Base-by-base conservation (phyloP, 2,888 invertebrate genomes). In the Phragmatobia fuliginosa region DNA sequence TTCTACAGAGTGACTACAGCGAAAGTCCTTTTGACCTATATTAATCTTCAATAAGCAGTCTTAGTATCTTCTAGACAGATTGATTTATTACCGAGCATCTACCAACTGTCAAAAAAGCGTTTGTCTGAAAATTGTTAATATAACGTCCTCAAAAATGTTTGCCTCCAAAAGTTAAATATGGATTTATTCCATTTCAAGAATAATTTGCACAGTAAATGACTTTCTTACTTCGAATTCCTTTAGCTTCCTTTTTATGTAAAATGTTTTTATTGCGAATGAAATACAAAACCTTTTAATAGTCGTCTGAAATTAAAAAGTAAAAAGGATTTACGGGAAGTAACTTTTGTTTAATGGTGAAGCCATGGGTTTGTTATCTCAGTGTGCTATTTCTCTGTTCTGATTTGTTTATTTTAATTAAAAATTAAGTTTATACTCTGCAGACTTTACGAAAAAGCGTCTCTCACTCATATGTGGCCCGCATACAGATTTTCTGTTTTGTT, bases 141-240 rank as follows among this genome's bases (percentile, higher is more conserved):
- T 2, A 21, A 33, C 18, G 36, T 58, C 36, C 31, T 25, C n/a
- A 28, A 28, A 2, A 56, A 21, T 68, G 52, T 64, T 75, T 8
- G 5, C 41, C 58, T 45, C 14, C 21, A 45, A 61, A 52, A 18
- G 36, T 59, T 56, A 52, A 65, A 62, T 5, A 25, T n/a, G n/a
- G 32, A 16, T 59, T 66, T 52, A 66, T 61, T 36, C 18, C 63
- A 61, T 63, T 72, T 33, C 45, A 61, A 18, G 59, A 71, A 69
- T 58, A 10, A 66, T 73, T 74, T 70, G 58, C 28, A 58, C 10
- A 31, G 60, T 64, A 65, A 71, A 73, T 68, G 56, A 36, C 41
- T 71, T 73, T 52, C 33, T 59, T 62, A 70, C 66, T 64, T 62
- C n/a, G 10, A 70, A 52, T 70, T 62, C 7, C 31, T 58, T 65